Evolutionary conservation across 1,140 invertebrate species (phyloP).

Genomic region (Drosophila parvula): DNA sequence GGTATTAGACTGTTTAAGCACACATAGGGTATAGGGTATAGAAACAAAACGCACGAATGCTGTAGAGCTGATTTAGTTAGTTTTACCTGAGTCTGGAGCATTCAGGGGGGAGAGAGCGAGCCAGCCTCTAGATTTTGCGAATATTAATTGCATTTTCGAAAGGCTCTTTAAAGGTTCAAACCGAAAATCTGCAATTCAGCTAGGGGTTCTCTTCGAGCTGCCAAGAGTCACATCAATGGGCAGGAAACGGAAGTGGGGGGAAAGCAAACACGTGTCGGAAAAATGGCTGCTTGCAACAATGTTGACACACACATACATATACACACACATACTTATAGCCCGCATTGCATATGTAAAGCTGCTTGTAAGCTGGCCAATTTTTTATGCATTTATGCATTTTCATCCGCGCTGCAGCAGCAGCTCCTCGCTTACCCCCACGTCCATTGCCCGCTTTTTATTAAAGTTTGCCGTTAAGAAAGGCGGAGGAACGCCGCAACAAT

Average conservation of each 20-base stretch:
- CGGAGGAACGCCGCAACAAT: constrained; percentile 50
- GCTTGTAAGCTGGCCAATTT: constrained; percentile 79
- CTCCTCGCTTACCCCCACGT: neutral
- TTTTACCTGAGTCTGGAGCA: neutral
- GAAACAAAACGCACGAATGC: constrained; percentile 1
- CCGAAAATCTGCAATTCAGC: neutral
- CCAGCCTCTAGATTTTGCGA: constrained; percentile 1
- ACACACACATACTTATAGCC: constrained; percentile 14
- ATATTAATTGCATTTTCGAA: constrained; percentile 30
- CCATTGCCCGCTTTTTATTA: constrained; percentile 47
- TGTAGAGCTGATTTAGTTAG: neutral
- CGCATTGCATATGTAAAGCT: constrained; percentile 74
- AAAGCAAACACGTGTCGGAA: constrained; percentile 76
- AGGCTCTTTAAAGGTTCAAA: neutral
- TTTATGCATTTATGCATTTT: constrained; percentile 82
- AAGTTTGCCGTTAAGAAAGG: constrained; percentile 67
- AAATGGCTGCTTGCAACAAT: constrained; percentile 73
- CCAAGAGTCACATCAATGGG: constrained; percentile 39
- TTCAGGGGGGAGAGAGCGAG: neutral
- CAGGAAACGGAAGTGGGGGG: constrained; percentile 65
- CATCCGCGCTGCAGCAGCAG: constrained; percentile 29
- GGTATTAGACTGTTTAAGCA: neutral
- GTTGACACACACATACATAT: constrained; percentile 45
- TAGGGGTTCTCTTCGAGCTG: neutral
- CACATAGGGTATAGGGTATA: neutral